Evolutionary conservation across 2,113 vertebrate species (phyloP), one percentile per base, ranked within the genome.

Genomic region (Hippolais icterina): DNA sequence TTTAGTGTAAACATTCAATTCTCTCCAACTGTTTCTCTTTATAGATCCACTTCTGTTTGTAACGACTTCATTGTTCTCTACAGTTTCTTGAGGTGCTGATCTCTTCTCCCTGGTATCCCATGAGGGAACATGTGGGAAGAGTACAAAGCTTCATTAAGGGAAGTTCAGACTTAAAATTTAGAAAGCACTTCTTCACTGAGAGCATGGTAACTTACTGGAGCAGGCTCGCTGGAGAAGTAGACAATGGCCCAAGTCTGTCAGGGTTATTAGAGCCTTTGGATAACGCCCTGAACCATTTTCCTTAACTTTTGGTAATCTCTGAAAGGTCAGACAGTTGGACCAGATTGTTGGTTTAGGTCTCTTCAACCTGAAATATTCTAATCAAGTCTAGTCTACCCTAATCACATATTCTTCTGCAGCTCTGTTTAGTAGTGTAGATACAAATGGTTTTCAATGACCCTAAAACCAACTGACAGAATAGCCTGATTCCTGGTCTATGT

Each of bases 211-310:
- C 31, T 24, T 11, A 35, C 16, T 24, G 6, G 5, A 77, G 4
- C 1, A 77, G n/a, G 15, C 12, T 52, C 18, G 37, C 57, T 59
- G 35, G 29, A 41, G 59, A 37, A 2, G 4, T 46, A 4, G 16
- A 63, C 12, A 39, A 37, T 1, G 2, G 6, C 7, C 5, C 5
- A 19, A 28, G 27, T 1, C 12, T 61, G 15, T 24, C 18, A 47
- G 8, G 39, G 10, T 54, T 47, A 37, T 37, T 42, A 47, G 42
- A 19, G 10, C 10, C 5, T 74, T 61, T 68, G 54, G 6, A 54
- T 35, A 28, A 54, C 11, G 2, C 6, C 23, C 31, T 49, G 49
- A 49, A 52, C 3, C 41, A 17, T 1, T 37, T 41, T 37, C 23
- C 65, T 59, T 17, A 29, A 68, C 15, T 54, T 72, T 65, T 54